Base-by-base conservation (phyloP, 2,888 invertebrate species). In the Helobdella robusta region DNA sequence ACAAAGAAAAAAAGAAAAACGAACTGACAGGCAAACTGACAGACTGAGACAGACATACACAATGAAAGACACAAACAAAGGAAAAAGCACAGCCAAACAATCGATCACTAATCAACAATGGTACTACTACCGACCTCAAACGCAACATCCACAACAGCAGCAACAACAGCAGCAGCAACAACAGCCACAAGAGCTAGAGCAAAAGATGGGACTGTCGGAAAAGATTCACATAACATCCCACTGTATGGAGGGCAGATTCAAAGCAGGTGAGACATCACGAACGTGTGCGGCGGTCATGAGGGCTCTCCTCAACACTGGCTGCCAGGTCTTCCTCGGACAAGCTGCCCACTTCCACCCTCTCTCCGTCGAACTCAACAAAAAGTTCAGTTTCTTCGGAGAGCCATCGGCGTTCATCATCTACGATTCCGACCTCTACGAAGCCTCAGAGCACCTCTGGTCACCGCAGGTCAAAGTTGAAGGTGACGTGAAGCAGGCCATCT, bases 271-370 rank as follows among this genome's bases (percentile, higher is more conserved):
- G 20, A 46, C 62, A 28, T 62, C 46, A 2, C 36, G 62, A 25
- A 62, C 62, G 4, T 32, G 23, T n/a, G 28, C 62, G 30, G 62
- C 62, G n/a, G 62, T 62, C 8, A 48, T 62, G 8, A 25, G 62
- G 32, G 48, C 48, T 11, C 50, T 62, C 8, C 48, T 48, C 2
- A 50, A 62, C n/a, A 6, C 54, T 18, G 48, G 44, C 28, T 62
- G 62, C 28, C 23, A 65, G 28, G 11, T 65, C 23, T 60, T 65
- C 52, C 30, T 65, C 48, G 65, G 65, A n/a, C 65, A 65, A 40
- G 60, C 59, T 18, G 59, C 46, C 8, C 59, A 65, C n/a, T 59
- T 59, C 20, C 59, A 48, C n/a, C 60, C 48, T 11, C 52, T 46
- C 11, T 30, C 56, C n/a, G 56, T 56, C 18, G 62, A 62, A 15